Base-by-base conservation (phyloP, 1,140 invertebrate species). In the Drosophila lacertosa region DNA sequence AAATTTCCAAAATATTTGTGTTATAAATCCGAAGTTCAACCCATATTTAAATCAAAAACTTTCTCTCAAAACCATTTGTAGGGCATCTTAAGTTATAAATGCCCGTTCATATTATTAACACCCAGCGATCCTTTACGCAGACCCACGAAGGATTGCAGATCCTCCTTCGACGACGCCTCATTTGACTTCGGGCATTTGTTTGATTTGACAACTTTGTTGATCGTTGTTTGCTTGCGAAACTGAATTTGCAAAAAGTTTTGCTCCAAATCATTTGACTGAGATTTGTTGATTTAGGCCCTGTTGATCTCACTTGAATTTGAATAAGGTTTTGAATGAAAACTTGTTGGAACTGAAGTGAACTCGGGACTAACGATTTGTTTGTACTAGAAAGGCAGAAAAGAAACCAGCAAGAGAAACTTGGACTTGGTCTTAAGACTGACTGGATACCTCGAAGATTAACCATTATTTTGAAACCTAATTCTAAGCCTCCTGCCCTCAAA, bases 171-270 rank as follows among this genome's bases (percentile, higher is more conserved):
- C 20, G n/a, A 40, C 20, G 53, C 53, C 44, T 69, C 59, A 44
- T 22, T 62, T 62, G 54, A 45, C 68, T 66, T 44, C 55, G 64
- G 64, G 55, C 59, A 54, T 80, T 72, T 73, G 60, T 84, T 83
- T 83, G 79, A 83, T 83, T 83, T 84, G 80, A 84, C 80, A 84
- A 84, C 81, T 86, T 77, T 84, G 81, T 83, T 83, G 68, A 45
- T 18, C 47, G 13, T n/a, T 51, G 47, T 74, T 67, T 76, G 74
- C 68, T 53, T 63, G 55, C 39, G 59, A 62, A 47, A 33, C 53
- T 48, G 26, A 58, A 45, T 26, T 37, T 24, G 24, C 42, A 18
- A 45, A 47, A 77, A 51, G 24, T 50, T 77, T 60, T 58, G 50
- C 73, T 69, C 59, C 39, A 74, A 37, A 78, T 82, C 59, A n/a